Evolutionary conservation across 2,113 vertebrate species (phyloP), one percentile per base, ranked within the genome.

Genomic region (Odobenus rosmarus): DNA sequence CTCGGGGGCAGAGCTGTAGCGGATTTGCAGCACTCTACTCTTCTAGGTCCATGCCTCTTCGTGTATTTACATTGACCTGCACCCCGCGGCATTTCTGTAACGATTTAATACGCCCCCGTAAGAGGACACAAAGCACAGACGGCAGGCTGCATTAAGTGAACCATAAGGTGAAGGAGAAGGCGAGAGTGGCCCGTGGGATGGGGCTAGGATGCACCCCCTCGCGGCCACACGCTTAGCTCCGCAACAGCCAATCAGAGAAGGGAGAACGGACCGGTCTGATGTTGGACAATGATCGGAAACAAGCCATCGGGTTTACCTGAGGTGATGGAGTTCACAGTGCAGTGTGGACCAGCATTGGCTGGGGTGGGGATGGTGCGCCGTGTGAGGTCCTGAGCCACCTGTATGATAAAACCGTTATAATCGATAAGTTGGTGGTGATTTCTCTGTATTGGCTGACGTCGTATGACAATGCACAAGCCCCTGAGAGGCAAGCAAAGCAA

Each of bases 321-420:
- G 19, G 33, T 55, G 18, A 0, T 53, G 21, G 71, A 62, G 14
- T 8, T 46, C 12, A 16, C 21, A 12, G n/a, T 24, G 8, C 4
- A n/a, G 3, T 5, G 55, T 12, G 0, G n/a, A 7, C 15, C 69
- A 3, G n/a, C 39, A 1, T 7, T 7, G 39, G 71, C 49, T 42
- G 36, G 24, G 6, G 12, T 31, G 21, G 21, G 2, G 42, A 19
- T 1, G 1, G 24, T 24, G 16, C 7, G 23, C 39, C n/a, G 0
- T 13, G 33, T 4, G 55, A 23, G 28, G 18, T 42, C 23, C 15
- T 10, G 12, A 59, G 26, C 15, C 19, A 11, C 19, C 49, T 93
- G 89, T 6, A 11, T 1, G 39, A 82, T 72, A 49, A 84, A 79
- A 59, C 26, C 4, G 19, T 74, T 64, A 46, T 9, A 33, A 26